Conservation (phyloP, 2,113 vertebrate species). For the Gopherus evgoodei region DNA sequence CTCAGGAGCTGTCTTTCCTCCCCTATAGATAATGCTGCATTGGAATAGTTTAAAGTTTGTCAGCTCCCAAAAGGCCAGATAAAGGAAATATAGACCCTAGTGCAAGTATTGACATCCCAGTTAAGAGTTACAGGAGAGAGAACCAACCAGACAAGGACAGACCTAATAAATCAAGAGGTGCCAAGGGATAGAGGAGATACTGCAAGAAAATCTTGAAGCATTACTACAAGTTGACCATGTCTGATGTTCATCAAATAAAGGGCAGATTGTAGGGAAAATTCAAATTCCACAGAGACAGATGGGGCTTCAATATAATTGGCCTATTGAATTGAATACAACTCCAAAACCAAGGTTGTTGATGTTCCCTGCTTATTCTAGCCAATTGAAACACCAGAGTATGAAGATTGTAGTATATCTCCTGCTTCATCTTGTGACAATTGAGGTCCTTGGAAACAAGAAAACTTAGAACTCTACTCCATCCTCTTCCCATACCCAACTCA, state of each 20-base stretch:
- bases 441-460: background rate
- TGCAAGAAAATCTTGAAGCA: background rate
- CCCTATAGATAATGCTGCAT: background rate
- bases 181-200: background rate
- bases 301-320: background rate
- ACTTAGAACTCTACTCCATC: background rate
- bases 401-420: background rate
- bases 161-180: background rate
- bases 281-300: background rate
- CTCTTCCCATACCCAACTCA: background rate
- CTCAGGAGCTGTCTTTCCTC: accelerated
- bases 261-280: background rate
- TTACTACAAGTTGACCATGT: background rate
- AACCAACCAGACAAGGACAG: background rate
- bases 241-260: background rate
- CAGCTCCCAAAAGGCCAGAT: background rate
- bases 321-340: background rate
- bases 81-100: background rate
- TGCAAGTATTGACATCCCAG: background rate
- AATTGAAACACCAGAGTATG: background rate
- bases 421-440: background rate
- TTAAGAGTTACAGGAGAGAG: background rate
- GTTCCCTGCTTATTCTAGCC: background rate
- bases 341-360: background rate
- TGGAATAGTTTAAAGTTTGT: background rate